Percentiles rank a stretch among this genome's conserved stretches.
These are phyloP conservation scores for Aphidius gifuensis DNA, from an alignment of 1,140 invertebrate species.

Conservation along the genomic window DNA sequence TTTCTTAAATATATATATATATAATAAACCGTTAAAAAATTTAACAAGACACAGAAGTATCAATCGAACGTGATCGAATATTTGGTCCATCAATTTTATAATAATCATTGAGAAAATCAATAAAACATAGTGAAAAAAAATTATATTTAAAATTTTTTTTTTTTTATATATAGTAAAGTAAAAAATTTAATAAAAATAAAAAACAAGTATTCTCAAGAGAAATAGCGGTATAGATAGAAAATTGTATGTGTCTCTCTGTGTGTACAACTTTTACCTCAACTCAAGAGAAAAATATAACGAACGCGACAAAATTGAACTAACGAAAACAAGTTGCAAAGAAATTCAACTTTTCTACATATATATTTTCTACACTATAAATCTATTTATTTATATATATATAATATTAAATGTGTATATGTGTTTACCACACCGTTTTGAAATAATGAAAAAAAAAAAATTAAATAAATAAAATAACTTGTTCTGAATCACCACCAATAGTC, in stretches of 20 bases:
- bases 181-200: slow-evolving; percentile 8
- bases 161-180: too few relatives aligned
- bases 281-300: slow-evolving; percentile 20
- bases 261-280: slow-evolving; percentile 8
- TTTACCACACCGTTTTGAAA: neutral
- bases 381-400: too few relatives aligned
- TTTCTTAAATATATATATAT: slow-evolving; percentile 17
- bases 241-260: neutral
- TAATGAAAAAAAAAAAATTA: neutral
- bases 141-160: too few relatives aligned
- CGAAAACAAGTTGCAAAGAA: slow-evolving; percentile 15
- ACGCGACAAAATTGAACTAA: slow-evolving; percentile 14
- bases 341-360: neutral
- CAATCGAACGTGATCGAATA: slow-evolving; percentile 13
- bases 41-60: slow-evolving; percentile 12
- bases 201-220: slow-evolving; percentile 6
- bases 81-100: neutral
- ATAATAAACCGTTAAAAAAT: slow-evolving; percentile 8
- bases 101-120: neutral
- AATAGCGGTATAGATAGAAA: slow-evolving; percentile 15
- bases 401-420: too few relatives aligned
- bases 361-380: too few relatives aligned
- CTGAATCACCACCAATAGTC: too few relatives aligned
- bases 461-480: neutral
- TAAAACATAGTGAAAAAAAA: neutral